A percentile compares a stretch with the other conserved stretches of the same genome.
Conservation (phyloP, 2,113 vertebrate species). For the Albula glossodonta region DNA sequence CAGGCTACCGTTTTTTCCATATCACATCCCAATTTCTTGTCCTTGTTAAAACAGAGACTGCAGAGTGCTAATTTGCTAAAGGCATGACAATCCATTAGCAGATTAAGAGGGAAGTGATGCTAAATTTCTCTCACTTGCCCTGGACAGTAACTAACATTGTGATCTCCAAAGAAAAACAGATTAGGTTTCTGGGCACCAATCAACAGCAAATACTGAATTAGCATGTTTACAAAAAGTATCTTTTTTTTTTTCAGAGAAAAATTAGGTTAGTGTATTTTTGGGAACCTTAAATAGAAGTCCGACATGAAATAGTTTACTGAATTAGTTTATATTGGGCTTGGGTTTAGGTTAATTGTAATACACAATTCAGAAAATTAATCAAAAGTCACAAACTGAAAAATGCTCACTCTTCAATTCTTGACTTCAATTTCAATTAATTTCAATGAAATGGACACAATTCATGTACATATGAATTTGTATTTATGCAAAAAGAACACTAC, state of each 20-base stretch:
- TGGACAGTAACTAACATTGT: neutral
- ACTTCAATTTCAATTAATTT: neutral
- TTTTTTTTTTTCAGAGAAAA: too few species aligned
- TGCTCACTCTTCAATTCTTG: neutral
- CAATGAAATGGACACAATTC: too few species aligned
- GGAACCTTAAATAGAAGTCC: too few species aligned
- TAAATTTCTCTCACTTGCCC: neutral
- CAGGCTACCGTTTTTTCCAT: neutral
- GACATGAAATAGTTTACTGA: too few species aligned
- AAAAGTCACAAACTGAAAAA: neutral
- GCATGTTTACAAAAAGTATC: too few species aligned
- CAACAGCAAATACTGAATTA: too few species aligned
- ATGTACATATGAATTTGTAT: too few species aligned
- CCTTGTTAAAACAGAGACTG: slow-evolving; percentile 15
- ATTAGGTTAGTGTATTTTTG: too few species aligned
- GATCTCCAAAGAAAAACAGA: too few species aligned
- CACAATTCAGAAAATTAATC: neutral
- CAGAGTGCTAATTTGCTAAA: slow-evolving; percentile 44
- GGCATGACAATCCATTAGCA: slow-evolving; percentile 43
- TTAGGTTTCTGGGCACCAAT: too few species aligned
- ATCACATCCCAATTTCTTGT: neutral
- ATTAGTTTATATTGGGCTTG: too few species aligned
- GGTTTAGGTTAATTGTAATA: neutral
- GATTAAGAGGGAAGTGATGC: slow-evolving; percentile 41
- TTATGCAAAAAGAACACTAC: too few species aligned